Conservation (phyloP, 2,113 vertebrate genomes). For the Lepus timidus region DNA sequence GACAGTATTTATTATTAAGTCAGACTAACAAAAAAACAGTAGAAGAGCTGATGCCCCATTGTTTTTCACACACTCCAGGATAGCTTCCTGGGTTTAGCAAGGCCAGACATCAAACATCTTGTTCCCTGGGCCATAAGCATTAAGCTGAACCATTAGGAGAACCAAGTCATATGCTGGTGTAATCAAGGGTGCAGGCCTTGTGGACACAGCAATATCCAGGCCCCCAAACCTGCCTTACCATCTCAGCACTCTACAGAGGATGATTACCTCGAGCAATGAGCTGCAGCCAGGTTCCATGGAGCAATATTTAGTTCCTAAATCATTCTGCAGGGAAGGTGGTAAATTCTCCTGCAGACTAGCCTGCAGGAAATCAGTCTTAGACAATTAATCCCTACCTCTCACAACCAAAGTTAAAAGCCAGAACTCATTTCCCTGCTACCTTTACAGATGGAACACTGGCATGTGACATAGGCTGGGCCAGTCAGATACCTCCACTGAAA, state of each 20-base stretch:
- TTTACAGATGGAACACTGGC: not conserved
- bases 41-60: not conserved
- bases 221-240: not conserved
- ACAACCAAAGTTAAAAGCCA: constrained; percentile 29
- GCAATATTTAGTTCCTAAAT: constrained; percentile 62
- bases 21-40: not conserved
- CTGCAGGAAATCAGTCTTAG: constrained; percentile 39
- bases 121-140: constrained; percentile 30
- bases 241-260: constrained; percentile 5
- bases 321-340: constrained; percentile 57
- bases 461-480: not conserved
- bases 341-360: constrained; percentile 48
- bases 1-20: not conserved
- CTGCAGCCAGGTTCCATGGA: constrained; percentile 38
- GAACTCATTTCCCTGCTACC: constrained; percentile 8
- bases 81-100: constrained; percentile 48
- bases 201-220: constrained; percentile 32
- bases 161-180: not conserved
- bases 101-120: constrained; percentile 45
- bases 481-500: not conserved
- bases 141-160: not conserved
- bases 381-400: constrained; percentile 58
- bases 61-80: not conserved
- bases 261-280: constrained; percentile 62
- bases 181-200: constrained; percentile 33